Evolutionary conservation across 2,797 vertebrate genomes (phyloP).

Genomic region (Knipowitschia caucasica): DNA sequence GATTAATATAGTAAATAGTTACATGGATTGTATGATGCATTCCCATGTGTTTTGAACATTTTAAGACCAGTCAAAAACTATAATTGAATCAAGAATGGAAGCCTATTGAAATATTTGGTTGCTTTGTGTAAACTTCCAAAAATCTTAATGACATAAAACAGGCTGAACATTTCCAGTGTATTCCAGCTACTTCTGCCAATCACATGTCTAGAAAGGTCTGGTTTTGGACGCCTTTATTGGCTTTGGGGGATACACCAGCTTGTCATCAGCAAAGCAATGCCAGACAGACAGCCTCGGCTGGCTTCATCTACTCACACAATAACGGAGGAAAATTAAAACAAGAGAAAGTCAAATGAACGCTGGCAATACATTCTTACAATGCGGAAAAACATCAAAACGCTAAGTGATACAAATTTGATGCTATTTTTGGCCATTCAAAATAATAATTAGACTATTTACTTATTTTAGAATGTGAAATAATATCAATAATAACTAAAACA

Average conservation of each 20-base stretch:
- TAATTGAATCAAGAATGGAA: too few relatives aligned
- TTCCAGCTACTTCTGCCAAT: not conserved
- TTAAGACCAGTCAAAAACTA: too few relatives aligned
- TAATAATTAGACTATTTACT: too few relatives aligned
- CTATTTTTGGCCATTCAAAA: too few relatives aligned
- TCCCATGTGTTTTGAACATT: too few relatives aligned
- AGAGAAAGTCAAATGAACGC: not conserved
- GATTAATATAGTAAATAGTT: too few relatives aligned
- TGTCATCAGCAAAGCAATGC: conserved; percentile 2
- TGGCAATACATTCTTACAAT: not conserved
- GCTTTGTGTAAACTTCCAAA: too few relatives aligned
- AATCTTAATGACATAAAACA: too few relatives aligned
- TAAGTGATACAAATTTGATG: not conserved
- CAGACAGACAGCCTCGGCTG: not conserved
- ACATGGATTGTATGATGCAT: too few relatives aligned
- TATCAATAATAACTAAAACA: too few relatives aligned
- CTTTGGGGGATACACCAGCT: not conserved
- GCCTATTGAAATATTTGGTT: too few relatives aligned
- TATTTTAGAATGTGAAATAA: too few relatives aligned
- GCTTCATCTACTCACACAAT: not conserved
- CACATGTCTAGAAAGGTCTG: not conserved
- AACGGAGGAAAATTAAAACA: not conserved
- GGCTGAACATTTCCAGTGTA: not conserved
- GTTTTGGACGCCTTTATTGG: not conserved
- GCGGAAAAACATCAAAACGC: not conserved